Conservation (phyloP, 2,113 vertebrate genomes). For the Toxotes chatareus region DNA sequence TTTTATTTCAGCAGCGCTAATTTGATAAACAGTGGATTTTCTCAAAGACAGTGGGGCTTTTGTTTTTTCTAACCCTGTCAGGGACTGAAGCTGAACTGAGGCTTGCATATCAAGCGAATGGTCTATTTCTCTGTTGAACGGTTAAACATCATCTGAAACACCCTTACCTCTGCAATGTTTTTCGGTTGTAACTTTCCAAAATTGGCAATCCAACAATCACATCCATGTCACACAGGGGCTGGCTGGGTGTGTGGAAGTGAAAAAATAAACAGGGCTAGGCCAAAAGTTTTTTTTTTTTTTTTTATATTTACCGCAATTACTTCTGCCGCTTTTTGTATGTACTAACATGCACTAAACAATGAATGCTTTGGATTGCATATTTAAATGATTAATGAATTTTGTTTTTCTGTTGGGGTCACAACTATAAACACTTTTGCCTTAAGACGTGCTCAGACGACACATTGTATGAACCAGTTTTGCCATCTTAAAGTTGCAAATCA, state of each 20-base stretch:
- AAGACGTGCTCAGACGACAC: too few relatives aligned
- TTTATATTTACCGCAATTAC: not conserved
- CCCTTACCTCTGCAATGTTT: not conserved
- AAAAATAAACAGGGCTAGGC: not conserved
- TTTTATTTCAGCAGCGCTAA: slow-evolving; percentile 15
- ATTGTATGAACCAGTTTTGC: too few relatives aligned
- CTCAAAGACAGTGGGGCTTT: not conserved
- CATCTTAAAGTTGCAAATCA: too few relatives aligned
- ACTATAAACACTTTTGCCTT: too few relatives aligned
- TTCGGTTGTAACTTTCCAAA: not conserved
- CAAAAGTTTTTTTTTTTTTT: too few relatives aligned
- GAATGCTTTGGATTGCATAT: too few relatives aligned
- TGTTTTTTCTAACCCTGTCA: not conserved
- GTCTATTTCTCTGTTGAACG: not conserved
- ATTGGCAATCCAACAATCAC: not conserved
- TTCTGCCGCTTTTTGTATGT: too few relatives aligned
- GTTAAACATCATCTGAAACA: not conserved
- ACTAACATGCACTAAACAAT: too few relatives aligned
- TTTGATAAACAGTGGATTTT: not conserved
- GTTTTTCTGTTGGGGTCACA: too few relatives aligned
- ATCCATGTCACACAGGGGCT: not conserved
- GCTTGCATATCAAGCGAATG: not conserved
- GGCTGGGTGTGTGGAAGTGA: not conserved
- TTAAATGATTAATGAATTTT: too few relatives aligned
- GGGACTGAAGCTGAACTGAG: not conserved